Conservation (phyloP, 2,113 vertebrate species). For the Hydrolagus affinis region DNA sequence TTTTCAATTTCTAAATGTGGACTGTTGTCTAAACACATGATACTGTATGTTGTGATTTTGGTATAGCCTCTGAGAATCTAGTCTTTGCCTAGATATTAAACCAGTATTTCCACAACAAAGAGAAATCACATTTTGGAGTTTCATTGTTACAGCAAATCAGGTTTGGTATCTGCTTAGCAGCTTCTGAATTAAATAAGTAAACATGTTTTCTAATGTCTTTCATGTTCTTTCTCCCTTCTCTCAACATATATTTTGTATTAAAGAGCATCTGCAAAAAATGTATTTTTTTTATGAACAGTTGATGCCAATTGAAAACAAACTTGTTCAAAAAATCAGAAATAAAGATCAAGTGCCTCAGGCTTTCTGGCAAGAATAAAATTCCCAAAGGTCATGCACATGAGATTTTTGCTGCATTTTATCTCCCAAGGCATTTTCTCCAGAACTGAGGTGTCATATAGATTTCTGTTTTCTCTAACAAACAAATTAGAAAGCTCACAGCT, state of each 20-base stretch:
- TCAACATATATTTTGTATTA: background rate
- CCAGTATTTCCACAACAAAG: background rate
- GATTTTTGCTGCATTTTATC: too few relatives aligned
- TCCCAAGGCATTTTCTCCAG: too few relatives aligned
- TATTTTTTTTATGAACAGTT: too few relatives aligned
- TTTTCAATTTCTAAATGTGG: background rate
- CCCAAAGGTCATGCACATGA: too few relatives aligned
- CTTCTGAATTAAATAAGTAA: background rate
- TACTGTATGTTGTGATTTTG: background rate
- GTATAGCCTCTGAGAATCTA: background rate
- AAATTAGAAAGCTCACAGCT: too few relatives aligned
- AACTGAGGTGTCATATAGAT: too few relatives aligned
- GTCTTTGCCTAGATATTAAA: too few relatives aligned
- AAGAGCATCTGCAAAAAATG: background rate
- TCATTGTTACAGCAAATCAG: background rate
- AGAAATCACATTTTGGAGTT: background rate
- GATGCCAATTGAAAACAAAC: too few relatives aligned
- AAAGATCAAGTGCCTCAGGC: too few relatives aligned
- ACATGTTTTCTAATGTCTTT: background rate
- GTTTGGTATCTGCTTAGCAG: background rate
- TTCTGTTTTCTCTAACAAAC: too few relatives aligned
- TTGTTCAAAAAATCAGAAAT: too few relatives aligned
- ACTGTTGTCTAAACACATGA: background rate
- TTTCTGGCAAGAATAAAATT: too few relatives aligned
- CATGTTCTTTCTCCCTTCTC: background rate